Base-by-base conservation (phyloP, 2,888 invertebrate species). In the Acronicta psi region DNA sequence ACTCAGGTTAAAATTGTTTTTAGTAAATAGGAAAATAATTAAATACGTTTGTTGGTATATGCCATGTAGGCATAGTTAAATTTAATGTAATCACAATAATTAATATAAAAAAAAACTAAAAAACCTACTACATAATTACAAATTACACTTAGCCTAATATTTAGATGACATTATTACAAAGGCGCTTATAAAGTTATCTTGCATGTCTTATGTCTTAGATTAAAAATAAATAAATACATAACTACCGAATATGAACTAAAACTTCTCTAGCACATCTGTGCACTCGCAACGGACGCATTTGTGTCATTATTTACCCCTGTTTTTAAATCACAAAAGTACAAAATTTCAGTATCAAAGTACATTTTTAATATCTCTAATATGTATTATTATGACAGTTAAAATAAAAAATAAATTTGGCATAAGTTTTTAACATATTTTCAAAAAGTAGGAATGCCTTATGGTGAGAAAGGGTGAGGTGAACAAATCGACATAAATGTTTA, bases 201-300 rank as follows among this genome's bases (percentile, higher is more conserved):
- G 56, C 50, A 61, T 59, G n/a, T 54, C 37, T 45, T 54, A 49
- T 41, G 44, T 45, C 61, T 65, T 69, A 73, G 23, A 56, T 42
- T 25, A 41, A 64, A 61, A 73, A 74, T 73, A 74, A 74, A 74
- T 74, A 64, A 70, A 68, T 55, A 53, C 38, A 37, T 17, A 49
- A 61, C 65, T 61, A 55, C 17, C 40, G 50, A 45, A 45, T 53
- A 42, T 55, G 59, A 57, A 43, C 29, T 50, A 41, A 34, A 42
- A 51, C 44, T 38, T 59, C 51, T 14, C 17, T 54, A 40, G 42
- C 53, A 14, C 38, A 52, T 43, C 49, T 55, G 47, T 54, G 55
- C 20, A 36, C 34, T 50, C 45, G 14, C 42, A 13, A 40, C 16
- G 40, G 14, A 40, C 16, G 16, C 38, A 11, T 49, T 36, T 45